Evolutionary conservation across 1,140 invertebrate genomes (phyloP).

Genomic region (Diprion similis): DNA sequence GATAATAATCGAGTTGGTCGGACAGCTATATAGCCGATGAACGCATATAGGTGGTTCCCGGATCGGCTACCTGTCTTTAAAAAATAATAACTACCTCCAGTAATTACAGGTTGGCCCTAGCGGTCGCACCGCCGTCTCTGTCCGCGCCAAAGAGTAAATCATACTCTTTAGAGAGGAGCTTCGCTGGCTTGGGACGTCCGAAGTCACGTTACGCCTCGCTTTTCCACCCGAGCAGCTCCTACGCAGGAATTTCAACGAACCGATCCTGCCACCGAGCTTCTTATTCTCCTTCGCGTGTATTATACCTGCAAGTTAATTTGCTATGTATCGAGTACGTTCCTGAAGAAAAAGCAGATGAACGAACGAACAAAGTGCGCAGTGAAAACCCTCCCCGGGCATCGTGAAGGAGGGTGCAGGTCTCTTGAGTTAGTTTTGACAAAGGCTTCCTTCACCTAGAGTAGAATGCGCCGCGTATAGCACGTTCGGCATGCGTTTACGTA

Average conservation of each 20-base stretch:
- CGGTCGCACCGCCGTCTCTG: constrained; percentile 6
- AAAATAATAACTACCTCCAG: not conserved
- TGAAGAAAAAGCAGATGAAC: not conserved
- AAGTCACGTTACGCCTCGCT: not conserved
- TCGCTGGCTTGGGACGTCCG: not conserved
- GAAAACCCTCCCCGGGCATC: not conserved
- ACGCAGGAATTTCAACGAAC: too few species aligned
- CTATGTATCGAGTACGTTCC: not conserved
- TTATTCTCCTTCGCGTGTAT: too few species aligned
- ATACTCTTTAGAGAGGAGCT: not conserved
- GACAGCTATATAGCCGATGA: not conserved
- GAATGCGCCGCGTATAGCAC: too few species aligned
- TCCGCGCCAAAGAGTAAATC: constrained; percentile 4
- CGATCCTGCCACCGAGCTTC: too few species aligned
- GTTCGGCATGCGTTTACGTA: too few species aligned
- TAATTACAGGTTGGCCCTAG: constrained; percentile 6
- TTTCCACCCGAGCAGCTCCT: too few species aligned
- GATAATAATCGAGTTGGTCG: not conserved
- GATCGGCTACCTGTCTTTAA: not conserved
- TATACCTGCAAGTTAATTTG: too few species aligned
- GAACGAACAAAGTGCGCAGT: not conserved
- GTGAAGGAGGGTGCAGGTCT: too few species aligned
- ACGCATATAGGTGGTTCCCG: not conserved
- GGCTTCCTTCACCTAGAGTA: too few species aligned
- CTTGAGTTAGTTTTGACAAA: too few species aligned